phyloP scores from a whole-genome alignment of 2,113 vertebrate species.

The Bambusicola thoracicus region DNA sequence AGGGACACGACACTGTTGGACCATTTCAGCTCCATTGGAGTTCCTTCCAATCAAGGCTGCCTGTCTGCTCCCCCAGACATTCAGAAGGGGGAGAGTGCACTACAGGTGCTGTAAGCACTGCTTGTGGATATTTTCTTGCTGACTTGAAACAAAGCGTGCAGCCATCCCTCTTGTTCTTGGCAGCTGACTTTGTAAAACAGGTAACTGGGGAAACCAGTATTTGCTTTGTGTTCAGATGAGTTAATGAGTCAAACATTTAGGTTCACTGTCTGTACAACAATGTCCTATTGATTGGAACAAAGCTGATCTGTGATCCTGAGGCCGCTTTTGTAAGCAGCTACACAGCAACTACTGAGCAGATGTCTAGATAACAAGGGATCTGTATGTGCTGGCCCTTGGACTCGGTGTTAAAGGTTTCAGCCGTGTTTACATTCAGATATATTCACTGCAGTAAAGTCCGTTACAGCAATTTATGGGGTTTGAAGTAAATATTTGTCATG shows the following conservation, averaged over 20 bases:
- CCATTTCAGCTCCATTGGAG: background rate
- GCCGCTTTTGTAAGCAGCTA: slow-evolving; percentile 9
- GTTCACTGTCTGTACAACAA: background rate
- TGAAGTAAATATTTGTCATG: background rate
- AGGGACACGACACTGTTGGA: background rate
- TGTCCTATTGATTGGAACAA: background rate
- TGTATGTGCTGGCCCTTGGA: background rate
- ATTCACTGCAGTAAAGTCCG: background rate
- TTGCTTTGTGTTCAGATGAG: background rate
- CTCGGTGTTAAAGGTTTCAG: background rate
- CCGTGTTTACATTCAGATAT: rapidly evolving
- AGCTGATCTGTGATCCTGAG: background rate
- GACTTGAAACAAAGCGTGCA: background rate
- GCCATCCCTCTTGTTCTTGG: background rate
- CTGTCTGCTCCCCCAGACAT: background rate
- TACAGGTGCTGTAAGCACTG: background rate
- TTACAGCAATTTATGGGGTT: background rate
- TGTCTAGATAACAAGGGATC: background rate
- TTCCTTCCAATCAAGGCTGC: background rate
- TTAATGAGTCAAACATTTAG: background rate
- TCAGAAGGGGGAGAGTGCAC: background rate
- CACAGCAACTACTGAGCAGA: background rate
- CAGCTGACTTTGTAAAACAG: slow-evolving; percentile 8
- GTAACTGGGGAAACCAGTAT: background rate
- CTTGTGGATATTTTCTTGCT: background rate